Evolutionary conservation across 2,797 vertebrate species (phyloP), one percentile per base, ranked within the genome.

Genomic region (Eutrigla gurnardus): DNA sequence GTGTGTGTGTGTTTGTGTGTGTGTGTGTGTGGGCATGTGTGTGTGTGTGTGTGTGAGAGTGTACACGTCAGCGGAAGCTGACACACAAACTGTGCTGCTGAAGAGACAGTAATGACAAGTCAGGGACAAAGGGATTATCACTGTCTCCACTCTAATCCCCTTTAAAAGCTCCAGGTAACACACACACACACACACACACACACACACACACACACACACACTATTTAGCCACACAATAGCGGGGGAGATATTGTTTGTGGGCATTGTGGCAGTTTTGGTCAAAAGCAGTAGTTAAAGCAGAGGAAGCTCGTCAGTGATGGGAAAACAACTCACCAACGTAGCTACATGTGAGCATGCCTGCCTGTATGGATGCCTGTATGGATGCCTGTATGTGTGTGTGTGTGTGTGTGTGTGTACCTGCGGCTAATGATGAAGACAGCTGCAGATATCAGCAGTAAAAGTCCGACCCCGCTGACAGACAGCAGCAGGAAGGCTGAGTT

Each of bases 391-490:
- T 77, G 72, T 67, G 62, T 35, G 33, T 54, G 69, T 40, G 40
- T 65, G 66, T 47, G 14, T 47, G 70, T 37, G 33, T 69, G 36
- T 77, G 40, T 40, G 85, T 96, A 99, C 98, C 98, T 98, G 94
- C 96, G 96, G 88, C 96, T 98, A 93, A 99, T 98, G 93, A 99
- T 95, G 94, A 99, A 98, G 71, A 97, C 96, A 42, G 96, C 96
- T 50, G 97, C 95, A 81, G 98, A 97, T 93, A 99, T 96, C 91
- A 99, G 96, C 93, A 99, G 94, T 9, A 99, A 95, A 86, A 98
- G 94, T 89, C 97, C 96, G 42, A 97, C 97, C 81, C 97, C 98
- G 0, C 97, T 96, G 76, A 99, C 96, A 0, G 98, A 98, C 85
- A 98, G 96, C 91, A 99, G 94, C 43, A 99, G 95, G 70, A 99